Conservation (phyloP, 2,113 vertebrate species). For the Regulus satrapa region DNA sequence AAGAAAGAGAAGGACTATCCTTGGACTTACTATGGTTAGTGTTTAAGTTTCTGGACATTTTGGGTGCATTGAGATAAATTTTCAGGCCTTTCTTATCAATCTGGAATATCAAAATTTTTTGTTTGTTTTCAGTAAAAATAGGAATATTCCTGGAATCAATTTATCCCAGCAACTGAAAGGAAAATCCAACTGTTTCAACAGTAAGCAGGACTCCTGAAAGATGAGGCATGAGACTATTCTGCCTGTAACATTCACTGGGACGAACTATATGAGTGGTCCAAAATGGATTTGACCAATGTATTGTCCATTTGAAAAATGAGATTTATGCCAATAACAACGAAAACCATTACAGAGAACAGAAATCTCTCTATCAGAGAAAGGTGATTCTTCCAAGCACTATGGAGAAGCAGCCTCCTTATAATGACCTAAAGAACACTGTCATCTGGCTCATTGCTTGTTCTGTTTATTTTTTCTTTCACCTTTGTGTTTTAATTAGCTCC, state of each 20-base stretch:
- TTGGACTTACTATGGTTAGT: not conserved
- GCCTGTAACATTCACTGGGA: not conserved
- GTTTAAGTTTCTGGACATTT: not conserved
- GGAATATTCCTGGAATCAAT: not conserved
- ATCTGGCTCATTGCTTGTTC: not conserved
- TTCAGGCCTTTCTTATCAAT: not conserved
- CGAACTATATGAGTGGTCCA: not conserved
- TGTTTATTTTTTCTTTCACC: slow-evolving; percentile 16
- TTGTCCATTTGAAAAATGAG: not conserved
- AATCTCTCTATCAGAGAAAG: not conserved
- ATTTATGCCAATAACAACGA: not conserved
- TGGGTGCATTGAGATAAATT: not conserved
- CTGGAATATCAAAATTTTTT: no score
- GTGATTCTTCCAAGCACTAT: not conserved
- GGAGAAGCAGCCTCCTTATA: not conserved
- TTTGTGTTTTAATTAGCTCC: slow-evolving; percentile 42
- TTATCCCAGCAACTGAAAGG: not conserved
- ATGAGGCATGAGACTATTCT: not conserved
- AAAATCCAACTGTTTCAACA: not conserved
- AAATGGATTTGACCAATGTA: not conserved
- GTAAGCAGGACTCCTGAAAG: not conserved
- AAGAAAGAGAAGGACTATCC: not conserved
- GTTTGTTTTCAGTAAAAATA: not conserved
- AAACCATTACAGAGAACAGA: not conserved
- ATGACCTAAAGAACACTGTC: not conserved